Base-by-base conservation (phyloP, 2,113 vertebrate genomes). In the Heterotilapia buettikoferi region DNA sequence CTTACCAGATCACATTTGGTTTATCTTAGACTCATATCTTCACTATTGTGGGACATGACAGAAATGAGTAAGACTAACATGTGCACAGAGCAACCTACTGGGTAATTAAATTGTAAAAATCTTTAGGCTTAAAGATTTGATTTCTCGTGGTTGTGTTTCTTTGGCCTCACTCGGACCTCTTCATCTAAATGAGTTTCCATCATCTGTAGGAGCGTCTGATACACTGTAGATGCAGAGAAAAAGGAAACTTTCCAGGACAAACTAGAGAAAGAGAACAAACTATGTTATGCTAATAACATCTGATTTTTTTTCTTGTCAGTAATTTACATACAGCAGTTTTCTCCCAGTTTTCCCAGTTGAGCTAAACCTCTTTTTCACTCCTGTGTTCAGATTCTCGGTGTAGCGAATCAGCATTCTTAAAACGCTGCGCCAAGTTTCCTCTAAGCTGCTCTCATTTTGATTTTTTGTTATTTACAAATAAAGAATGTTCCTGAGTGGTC, bases 111-210 rank as follows among this genome's bases (percentile, higher is more conserved):
- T 73, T 45, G 36, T 45, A 71, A 71, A 68, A 9, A 3, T 68
- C 12, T 0, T 68, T 40, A 5, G 21, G 0, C n/a, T 2, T 0
- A 11, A 68, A 40, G 33, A 21, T 40, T 0, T 14, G 63, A 71
- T 71, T 2, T 43, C 63, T 13, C 3, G 19, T 7, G 61, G 33
- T 68, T 40, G 45, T 7, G 19, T 68, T 40, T 71, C 13, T 43
- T 1, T 16, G 38, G 66, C 5, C 38, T 71, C 38, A 3, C n/a
- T 43, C 2, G 2, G 38, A 0, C 36, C 7, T 1, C 33, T 21
- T 43, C n/a, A 2, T 73, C 24, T 3, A 3, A 26, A 73, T 45
- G 24, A 76, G 68, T 26, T 43, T 43, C 24, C 4, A 2, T 29
- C 24, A 29, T 0, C 8, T 11, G 10, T 0, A 12, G 26, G 14